Percentiles rank a stretch among this genome's conserved stretches.
Conservation (phyloP, 2,888 invertebrate species). For the Synanthedon vespiformis region DNA sequence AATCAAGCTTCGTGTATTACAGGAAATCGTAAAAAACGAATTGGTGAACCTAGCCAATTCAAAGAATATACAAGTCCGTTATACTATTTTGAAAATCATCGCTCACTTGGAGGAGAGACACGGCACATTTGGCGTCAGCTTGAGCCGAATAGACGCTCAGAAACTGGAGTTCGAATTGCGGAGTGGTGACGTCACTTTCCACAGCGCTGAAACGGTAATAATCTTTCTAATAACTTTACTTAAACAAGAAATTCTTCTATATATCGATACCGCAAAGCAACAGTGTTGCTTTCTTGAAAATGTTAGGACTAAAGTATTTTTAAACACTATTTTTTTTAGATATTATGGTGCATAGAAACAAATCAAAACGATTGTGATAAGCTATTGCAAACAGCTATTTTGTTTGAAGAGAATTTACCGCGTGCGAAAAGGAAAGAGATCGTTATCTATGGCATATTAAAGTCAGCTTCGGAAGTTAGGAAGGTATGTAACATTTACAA, state of each 20-base stretch:
- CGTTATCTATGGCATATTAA: conserved; percentile 17
- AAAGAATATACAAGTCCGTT: not conserved
- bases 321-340: conserved; percentile 12
- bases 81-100: not conserved
- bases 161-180: conserved; percentile 14
- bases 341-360: conserved; percentile 23
- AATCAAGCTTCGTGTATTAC: not conserved
- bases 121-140: not conserved
- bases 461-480: conserved; percentile 15
- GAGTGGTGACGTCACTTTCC: conserved; percentile 10
- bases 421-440: conserved; percentile 12
- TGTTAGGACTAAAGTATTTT: too few species aligned
- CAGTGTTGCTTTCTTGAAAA: too few species aligned
- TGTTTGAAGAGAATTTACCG: conserved; percentile 24
- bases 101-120: not conserved
- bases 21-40: not conserved
- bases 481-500: conserved; percentile 14
- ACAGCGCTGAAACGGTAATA: conserved; percentile 23
- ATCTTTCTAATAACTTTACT: too few species aligned
- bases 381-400: conserved; percentile 20
- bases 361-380: conserved; percentile 15
- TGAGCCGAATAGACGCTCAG: conserved; percentile 6
- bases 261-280: too few species aligned
- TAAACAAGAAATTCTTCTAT: too few species aligned
- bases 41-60: not conserved